Base-by-base conservation (phyloP, 1,140 invertebrate species). In the Phymastichus coffea region DNA sequence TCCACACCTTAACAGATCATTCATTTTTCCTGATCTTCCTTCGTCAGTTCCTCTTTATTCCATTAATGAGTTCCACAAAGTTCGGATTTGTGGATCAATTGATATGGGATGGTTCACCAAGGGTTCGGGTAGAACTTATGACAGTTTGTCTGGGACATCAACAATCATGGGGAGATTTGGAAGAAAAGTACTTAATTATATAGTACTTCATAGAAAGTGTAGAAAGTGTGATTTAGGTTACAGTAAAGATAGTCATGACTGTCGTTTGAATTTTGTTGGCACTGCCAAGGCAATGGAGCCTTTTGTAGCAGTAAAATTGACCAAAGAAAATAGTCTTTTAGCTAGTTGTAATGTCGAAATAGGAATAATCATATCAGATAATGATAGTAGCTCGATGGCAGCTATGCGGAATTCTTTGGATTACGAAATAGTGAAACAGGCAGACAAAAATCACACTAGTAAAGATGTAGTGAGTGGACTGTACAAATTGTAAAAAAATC, bases 311-410 rank as follows among this genome's bases (percentile, higher is more conserved):
- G n/a, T n/a, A n/a, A n/a, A n/a, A n/a, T n/a, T n/a, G n/a, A n/a
- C n/a, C n/a, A 54, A 54, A 54, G 28, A 46, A 37, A 54, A 54
- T 38, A 3, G 15, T 22, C 47, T 47, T 37, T 47, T 47, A 37
- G 25, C 7, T 33, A 23, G 26, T 12, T 35, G 43, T 33, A 47
- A 54, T 54, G 14, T 54, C 22, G 19, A 61, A 33, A 12, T 61
- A 20, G 58, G 58, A 8, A 48, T 61, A 15, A 15, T 54, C 4
- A 61, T 61, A 8, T 41, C 49, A 17, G 58, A 61, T 23, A 46
- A 47, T 33, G 51, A 61, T 28, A 33, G 37, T 12, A 52, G 35
- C 14, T 20, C 57, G 2, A 44, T 59, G 43, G 26, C 4, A 28
- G 47, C 47, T 33, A 19, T 43, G 17, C 22, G 57, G 3, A 46